phyloP scores from a whole-genome alignment of 2,888 invertebrate genomes.

The Idaea aversata region DNA sequence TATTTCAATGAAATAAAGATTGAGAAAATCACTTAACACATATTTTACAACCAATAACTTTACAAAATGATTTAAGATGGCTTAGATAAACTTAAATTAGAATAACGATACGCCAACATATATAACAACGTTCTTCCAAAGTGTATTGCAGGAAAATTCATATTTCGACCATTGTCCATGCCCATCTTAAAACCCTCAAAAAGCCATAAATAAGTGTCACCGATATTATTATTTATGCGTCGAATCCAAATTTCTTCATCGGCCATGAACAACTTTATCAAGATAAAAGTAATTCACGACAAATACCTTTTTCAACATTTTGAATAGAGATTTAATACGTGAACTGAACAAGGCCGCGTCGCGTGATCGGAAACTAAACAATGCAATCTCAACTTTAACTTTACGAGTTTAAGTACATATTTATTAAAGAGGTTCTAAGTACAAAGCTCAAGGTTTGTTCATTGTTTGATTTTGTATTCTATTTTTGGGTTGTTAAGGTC shows the following conservation, averaged over 20 bases:
- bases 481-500: not conserved
- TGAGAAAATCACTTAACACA: no score
- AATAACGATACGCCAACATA: no score
- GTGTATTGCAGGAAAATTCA: no score
- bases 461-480: not conserved
- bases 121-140: no score
- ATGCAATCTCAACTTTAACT: slow-evolving; percentile 16
- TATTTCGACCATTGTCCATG: no score
- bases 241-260: slow-evolving; percentile 28
- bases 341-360: slow-evolving; percentile 20
- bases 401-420: not conserved
- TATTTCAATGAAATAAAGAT: no score
- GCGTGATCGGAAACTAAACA: slow-evolving; percentile 19
- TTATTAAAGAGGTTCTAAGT: not conserved
- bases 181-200: not conserved
- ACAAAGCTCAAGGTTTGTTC: not conserved
- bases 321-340: slow-evolving; percentile 33
- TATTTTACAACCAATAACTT: no score
- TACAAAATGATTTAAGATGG: no score
- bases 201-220: slow-evolving; percentile 6
- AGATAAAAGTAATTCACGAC: slow-evolving; percentile 26
- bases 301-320: slow-evolving; percentile 29
- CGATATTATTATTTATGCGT: slow-evolving; percentile 20
- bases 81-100: no score
- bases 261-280: slow-evolving; percentile 23